These are phyloP conservation scores for Paracanthobrama guichenoti DNA, from an alignment of 2,113 vertebrate species.

Conservation along the genomic window DNA sequence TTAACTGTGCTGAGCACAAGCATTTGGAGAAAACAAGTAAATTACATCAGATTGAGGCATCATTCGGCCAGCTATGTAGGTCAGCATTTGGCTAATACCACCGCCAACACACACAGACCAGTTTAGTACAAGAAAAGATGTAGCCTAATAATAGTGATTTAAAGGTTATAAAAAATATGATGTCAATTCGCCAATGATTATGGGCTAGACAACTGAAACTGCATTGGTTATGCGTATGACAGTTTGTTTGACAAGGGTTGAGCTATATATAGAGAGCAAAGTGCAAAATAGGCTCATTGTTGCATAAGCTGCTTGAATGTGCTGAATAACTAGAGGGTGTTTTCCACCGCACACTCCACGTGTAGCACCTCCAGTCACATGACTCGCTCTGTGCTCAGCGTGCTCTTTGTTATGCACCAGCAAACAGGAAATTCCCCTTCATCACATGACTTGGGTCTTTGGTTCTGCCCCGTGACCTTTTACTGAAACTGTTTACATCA, in stretches of 20 bases:
- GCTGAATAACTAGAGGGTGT: slow-evolving; percentile 45
- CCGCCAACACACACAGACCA: not conserved
- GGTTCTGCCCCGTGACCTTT: slow-evolving; percentile 40
- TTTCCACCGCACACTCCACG: slow-evolving; percentile 20
- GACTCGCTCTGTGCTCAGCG: slow-evolving; percentile 3
- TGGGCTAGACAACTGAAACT: slow-evolving; percentile 32
- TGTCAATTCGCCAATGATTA: not conserved
- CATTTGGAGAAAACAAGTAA: not conserved
- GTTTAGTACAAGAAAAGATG: not conserved
- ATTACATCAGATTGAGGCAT: not conserved
- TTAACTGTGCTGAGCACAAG: not conserved
- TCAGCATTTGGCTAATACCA: not conserved
- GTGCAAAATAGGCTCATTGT: slow-evolving; percentile 33
- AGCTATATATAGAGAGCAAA: slow-evolving; percentile 28
- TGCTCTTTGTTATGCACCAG: slow-evolving; percentile 25
- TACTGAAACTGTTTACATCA: slow-evolving; percentile 47
- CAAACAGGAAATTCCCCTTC: slow-evolving; percentile 62
- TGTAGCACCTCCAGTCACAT: slow-evolving; percentile 50
- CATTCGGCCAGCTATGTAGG: not conserved
- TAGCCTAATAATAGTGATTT: not conserved
- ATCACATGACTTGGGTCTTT: slow-evolving; percentile 57
- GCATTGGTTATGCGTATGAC: slow-evolving; percentile 32
- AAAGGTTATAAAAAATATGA: slow-evolving; percentile 23
- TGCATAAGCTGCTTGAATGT: slow-evolving; percentile 33
- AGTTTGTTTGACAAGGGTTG: slow-evolving; percentile 13